A percentile compares a stretch with the other conserved stretches of the same genome.
These are phyloP conservation scores for Drosophila monieri DNA, from an alignment of 2,888 invertebrate species.

Conservation along the genomic window DNA sequence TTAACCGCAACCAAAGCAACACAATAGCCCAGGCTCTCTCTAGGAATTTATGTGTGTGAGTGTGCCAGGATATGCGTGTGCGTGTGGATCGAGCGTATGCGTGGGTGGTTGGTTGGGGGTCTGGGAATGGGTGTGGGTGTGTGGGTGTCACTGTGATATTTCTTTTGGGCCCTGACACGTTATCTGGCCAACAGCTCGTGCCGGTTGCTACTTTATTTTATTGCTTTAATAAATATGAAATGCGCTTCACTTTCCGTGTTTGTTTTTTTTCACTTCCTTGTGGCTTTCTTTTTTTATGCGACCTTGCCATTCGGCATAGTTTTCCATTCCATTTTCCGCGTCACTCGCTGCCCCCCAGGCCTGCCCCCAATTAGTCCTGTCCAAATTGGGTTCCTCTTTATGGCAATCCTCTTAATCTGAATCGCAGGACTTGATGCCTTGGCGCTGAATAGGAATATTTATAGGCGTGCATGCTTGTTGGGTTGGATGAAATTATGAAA, in stretches of 20 bases:
- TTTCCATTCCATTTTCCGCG: conserved; percentile 58
- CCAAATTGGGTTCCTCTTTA: conserved; percentile 46
- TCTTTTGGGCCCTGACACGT: conserved; percentile 60
- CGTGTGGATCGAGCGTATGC: background rate
- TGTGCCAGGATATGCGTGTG: conserved; percentile 25
- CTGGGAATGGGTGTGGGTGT: conserved; percentile 8
- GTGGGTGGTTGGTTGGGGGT: conserved; percentile 45
- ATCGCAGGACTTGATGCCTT: conserved; percentile 45
- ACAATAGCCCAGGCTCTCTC: conserved; percentile 51
- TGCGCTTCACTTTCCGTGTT: conserved; percentile 37
- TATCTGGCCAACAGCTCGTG: conserved; percentile 54
- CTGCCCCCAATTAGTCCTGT: conserved; percentile 40
- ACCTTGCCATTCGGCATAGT: conserved; percentile 35
- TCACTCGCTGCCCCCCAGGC: conserved; percentile 43
- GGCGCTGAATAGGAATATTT: conserved; percentile 34
- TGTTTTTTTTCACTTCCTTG: background rate
- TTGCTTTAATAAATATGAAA: conserved; percentile 77
- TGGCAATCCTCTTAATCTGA: conserved; percentile 45
- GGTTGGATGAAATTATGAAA: conserved; percentile 4
- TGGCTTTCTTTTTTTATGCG: conserved; percentile 3
- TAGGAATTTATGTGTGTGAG: conserved; percentile 62
- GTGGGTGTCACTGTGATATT: conserved; percentile 70
- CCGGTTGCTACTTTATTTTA: conserved; percentile 71
- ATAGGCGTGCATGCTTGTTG: background rate
- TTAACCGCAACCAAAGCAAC: conserved; percentile 52